Evolutionary conservation across 2,797 vertebrate species (phyloP).

Genomic region (Acrocephalus scirpaceus): DNA sequence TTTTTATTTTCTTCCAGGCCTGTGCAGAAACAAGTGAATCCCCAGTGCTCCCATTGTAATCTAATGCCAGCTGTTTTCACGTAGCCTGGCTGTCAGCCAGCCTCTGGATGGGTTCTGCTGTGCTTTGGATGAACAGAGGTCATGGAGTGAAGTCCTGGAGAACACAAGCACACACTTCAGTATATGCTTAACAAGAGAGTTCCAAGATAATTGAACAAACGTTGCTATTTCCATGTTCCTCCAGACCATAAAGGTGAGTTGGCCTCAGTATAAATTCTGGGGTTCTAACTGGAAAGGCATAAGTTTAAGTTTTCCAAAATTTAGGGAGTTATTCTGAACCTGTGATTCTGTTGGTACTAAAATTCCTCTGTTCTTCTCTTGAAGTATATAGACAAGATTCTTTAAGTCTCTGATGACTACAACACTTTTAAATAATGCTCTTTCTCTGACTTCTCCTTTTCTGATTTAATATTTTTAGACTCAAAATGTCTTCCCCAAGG

Average conservation of each 20-base stretch:
- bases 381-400: background rate
- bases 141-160: background rate
- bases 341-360: background rate
- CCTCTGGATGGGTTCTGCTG: background rate
- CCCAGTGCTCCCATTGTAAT: background rate
- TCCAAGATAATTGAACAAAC: background rate
- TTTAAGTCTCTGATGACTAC: background rate
- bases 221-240: background rate
- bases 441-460: background rate
- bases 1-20: background rate
- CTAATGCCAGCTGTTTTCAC: slow-evolving; percentile 3
- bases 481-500: background rate
- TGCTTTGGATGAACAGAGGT: background rate
- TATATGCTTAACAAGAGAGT: background rate
- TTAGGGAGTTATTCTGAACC: background rate
- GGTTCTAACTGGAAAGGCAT: background rate
- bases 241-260: background rate
- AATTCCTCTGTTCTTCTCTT: background rate
- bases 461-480: background rate
- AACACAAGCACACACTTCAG: background rate
- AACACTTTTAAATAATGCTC: background rate
- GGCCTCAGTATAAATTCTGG: background rate
- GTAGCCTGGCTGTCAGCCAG: slow-evolving; percentile 2
- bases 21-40: background rate
- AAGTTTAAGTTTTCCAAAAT: background rate